Evolutionary conservation across 2,797 vertebrate species (phyloP).

Genomic region (Aplochiton taeniatus): DNA sequence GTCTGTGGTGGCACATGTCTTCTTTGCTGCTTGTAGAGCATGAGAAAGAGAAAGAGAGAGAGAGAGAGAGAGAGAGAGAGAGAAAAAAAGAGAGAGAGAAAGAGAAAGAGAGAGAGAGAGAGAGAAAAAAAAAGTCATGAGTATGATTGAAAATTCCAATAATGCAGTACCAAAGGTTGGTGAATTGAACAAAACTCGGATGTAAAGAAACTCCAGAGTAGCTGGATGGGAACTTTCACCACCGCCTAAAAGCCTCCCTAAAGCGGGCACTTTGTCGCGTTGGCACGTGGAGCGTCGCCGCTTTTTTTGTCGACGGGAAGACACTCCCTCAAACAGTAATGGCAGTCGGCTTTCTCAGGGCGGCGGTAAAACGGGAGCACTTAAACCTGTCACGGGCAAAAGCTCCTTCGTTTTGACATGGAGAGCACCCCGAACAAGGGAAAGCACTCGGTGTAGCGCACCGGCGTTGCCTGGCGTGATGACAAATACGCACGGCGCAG

Average conservation of each 20-base stretch:
- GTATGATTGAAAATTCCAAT: no score
- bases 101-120: neutral
- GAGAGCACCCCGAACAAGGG: constrained; percentile 52
- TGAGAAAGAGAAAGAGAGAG: constrained; percentile 2
- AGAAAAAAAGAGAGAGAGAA: constrained; percentile 7
- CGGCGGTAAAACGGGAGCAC: constrained; percentile 48
- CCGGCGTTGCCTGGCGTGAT: constrained; percentile 47
- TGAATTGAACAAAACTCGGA: no score
- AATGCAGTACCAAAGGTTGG: no score
- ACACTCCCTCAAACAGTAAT: constrained; percentile 29
- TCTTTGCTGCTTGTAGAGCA: constrained; percentile 83
- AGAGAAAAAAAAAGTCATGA: neutral
- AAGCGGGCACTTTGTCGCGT: no score
- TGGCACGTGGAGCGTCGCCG: no score
- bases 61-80: constrained; percentile 1
- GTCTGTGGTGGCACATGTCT: constrained; percentile 89
- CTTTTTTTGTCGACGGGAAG: no score
- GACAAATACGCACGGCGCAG: constrained; percentile 47
- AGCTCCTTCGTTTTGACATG: constrained; percentile 42
- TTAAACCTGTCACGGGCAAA: constrained; percentile 48
- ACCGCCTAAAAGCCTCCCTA: no score
- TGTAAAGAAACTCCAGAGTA: no score
- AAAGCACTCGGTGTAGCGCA: constrained; percentile 50
- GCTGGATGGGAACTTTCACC: no score
- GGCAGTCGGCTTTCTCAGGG: constrained; percentile 37